Evolutionary conservation across 37 sponge, comb jelly and placozoan species (phyloP).

Genomic region (Theonella swinhoei): DNA sequence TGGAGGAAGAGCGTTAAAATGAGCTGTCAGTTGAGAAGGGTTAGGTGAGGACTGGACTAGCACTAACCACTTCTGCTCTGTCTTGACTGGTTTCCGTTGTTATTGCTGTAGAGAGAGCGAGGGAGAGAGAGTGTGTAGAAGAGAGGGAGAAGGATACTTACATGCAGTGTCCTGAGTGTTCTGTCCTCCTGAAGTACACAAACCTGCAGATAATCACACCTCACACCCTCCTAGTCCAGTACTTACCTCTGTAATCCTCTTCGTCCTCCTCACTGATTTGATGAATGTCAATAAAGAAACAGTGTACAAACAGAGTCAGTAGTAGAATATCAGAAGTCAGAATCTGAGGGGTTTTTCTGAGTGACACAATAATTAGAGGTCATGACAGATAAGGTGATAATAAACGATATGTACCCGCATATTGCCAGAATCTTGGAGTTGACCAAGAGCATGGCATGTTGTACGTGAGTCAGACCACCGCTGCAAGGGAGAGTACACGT

Average conservation of each 20-base stretch:
- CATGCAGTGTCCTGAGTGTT: too few species aligned
- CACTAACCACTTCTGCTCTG: not conserved
- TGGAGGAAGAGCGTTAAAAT: not conserved
- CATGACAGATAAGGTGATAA: not conserved
- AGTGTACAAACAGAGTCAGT: conserved; percentile 40
- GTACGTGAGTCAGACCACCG: conserved; percentile 56
- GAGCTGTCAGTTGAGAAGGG: too few species aligned
- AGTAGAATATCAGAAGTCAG: conserved; percentile 52
- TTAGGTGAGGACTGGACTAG: too few species aligned
- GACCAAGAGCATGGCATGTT: conserved; percentile 65
- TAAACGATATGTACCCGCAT: conserved; percentile 18
- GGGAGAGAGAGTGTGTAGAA: too few species aligned
- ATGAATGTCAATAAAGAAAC: conserved; percentile 9
- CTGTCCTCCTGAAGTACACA: too few species aligned
- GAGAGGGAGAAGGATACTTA: too few species aligned
- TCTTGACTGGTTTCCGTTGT: too few species aligned
- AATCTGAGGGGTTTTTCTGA: conserved; percentile 27
- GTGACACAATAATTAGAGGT: too few species aligned
- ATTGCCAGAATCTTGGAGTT: conserved; percentile 58
- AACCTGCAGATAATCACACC: too few species aligned
- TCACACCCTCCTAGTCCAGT: too few species aligned
- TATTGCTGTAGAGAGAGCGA: too few species aligned
- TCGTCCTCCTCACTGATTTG: not conserved
- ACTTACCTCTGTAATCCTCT: not conserved
- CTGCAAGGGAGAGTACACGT: conserved; percentile 21